phyloP scores from a whole-genome alignment of 2,113 vertebrate genomes.

The Hippocampus abdominalis region DNA sequence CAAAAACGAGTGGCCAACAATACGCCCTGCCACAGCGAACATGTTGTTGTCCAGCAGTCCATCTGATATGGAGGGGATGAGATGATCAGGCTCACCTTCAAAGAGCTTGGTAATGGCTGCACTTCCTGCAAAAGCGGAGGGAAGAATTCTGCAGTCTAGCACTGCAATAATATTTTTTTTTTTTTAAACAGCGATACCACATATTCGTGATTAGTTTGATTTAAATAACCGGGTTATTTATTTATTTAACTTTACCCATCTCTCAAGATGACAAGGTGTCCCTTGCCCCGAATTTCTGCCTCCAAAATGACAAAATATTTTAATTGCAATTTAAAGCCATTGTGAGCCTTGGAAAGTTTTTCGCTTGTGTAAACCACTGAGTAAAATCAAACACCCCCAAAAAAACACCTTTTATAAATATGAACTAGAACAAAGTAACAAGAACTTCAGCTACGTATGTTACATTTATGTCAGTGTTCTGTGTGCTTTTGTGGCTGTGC shows the following conservation, averaged over 20 bases:
- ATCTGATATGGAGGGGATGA: conserved; percentile 39
- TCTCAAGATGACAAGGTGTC: too few species aligned
- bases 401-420: too few species aligned
- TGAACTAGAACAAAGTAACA: neutral
- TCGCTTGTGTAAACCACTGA: neutral
- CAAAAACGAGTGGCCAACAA: conserved; percentile 50
- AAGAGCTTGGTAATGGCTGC: conserved; percentile 34
- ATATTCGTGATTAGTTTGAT: neutral
- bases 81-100: conserved; percentile 50
- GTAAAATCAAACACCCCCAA: neutral
- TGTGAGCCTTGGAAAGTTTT: neutral
- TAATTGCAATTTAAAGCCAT: neutral
- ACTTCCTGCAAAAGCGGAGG: conserved; percentile 20
- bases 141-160: neutral
- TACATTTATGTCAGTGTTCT: neutral
- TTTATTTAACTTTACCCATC: too few species aligned
- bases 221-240: too few species aligned
- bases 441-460: neutral
- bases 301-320: neutral
- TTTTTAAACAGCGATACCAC: neutral
- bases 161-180: too few species aligned
- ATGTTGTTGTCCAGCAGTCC: conserved; percentile 37
- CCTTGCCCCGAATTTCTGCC: too few species aligned
- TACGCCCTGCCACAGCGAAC: conserved; percentile 39
- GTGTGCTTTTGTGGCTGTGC: neutral